Conservation (phyloP, 2,797 vertebrate species). For the Hoplostethus mediterraneus region DNA sequence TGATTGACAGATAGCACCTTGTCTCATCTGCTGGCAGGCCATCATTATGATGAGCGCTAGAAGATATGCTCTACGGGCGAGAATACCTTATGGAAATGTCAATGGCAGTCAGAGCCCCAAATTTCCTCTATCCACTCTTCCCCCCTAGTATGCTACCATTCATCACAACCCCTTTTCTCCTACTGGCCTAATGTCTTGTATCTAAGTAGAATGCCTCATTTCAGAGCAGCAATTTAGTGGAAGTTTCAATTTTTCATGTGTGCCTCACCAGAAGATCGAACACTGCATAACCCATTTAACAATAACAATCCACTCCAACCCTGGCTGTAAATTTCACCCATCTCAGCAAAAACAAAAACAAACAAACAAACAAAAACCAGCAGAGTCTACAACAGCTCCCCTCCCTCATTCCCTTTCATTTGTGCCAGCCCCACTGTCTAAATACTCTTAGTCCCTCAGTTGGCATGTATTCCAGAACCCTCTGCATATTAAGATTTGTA, state of each 20-base stretch:
- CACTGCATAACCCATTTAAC: not conserved
- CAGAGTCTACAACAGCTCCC: slow-evolving; percentile 47
- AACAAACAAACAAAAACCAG: slow-evolving; percentile 15
- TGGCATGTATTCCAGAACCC: slow-evolving; percentile 76
- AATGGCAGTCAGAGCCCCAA: slow-evolving; percentile 65
- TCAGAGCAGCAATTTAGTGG: slow-evolving; percentile 31
- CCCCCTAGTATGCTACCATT: slow-evolving; percentile 52
- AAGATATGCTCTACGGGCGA: slow-evolving; percentile 49
- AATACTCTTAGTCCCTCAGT: slow-evolving; percentile 73
- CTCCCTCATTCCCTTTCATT: slow-evolving; percentile 49
- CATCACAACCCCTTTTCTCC: slow-evolving; percentile 52
- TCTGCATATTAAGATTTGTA: slow-evolving; percentile 72
- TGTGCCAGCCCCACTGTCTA: slow-evolving; percentile 70
- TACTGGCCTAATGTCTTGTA: slow-evolving; percentile 41
- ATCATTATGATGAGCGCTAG: slow-evolving; percentile 63
- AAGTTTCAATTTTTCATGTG: slow-evolving; percentile 45
- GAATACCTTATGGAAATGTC: slow-evolving; percentile 75
- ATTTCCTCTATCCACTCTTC: slow-evolving; percentile 62
- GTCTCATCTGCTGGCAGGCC: slow-evolving; percentile 65
- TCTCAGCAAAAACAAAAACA: slow-evolving; percentile 43
- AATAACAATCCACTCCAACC: slow-evolving; percentile 14
- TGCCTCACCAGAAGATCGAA: slow-evolving; percentile 17
- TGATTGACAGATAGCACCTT: slow-evolving; percentile 70
- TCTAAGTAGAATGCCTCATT: slow-evolving; percentile 55
- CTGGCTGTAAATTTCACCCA: slow-evolving; percentile 39